phyloP scores from a whole-genome alignment of 2,797 vertebrate species.

The Knipowitschia caucasica region DNA sequence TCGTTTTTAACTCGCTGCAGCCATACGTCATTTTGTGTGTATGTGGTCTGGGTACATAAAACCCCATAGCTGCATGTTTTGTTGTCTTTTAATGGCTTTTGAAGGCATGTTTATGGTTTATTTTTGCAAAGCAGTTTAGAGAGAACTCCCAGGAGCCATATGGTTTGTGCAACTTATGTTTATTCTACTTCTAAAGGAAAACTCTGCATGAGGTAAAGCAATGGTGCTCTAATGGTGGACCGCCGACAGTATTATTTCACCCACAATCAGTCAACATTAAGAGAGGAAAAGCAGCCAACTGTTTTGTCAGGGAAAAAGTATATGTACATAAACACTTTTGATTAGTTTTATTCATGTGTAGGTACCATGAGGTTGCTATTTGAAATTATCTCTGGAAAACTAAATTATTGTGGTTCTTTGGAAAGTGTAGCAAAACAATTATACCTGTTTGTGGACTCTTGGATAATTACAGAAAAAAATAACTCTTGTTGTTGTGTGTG shows the following conservation, averaged over 20 bases:
- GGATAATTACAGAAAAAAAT: too few species aligned
- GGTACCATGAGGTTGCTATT: too few species aligned
- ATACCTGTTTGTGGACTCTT: too few species aligned
- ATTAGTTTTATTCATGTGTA: neutral
- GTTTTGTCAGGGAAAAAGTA: neutral
- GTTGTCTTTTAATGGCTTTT: neutral
- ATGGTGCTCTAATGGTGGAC: slow-evolving; percentile 3
- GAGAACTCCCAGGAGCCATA: neutral
- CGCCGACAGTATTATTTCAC: neutral
- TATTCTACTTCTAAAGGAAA: neutral
- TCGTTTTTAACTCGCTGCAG: neutral
- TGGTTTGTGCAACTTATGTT: neutral
- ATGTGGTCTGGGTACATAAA: neutral
- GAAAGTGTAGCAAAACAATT: too few species aligned
- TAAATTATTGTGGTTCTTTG: too few species aligned
- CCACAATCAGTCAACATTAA: neutral
- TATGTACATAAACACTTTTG: neutral
- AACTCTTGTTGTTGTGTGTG: neutral
- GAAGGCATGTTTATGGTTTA: neutral
- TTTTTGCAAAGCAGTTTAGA: neutral
- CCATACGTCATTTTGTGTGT: neutral
- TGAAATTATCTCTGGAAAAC: too few species aligned
- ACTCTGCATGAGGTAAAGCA: neutral
- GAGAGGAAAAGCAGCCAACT: neutral
- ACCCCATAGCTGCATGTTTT: neutral